Evolutionary conservation across 2,888 invertebrate species (phyloP).

Genomic region (Tetranychus truncatus): DNA sequence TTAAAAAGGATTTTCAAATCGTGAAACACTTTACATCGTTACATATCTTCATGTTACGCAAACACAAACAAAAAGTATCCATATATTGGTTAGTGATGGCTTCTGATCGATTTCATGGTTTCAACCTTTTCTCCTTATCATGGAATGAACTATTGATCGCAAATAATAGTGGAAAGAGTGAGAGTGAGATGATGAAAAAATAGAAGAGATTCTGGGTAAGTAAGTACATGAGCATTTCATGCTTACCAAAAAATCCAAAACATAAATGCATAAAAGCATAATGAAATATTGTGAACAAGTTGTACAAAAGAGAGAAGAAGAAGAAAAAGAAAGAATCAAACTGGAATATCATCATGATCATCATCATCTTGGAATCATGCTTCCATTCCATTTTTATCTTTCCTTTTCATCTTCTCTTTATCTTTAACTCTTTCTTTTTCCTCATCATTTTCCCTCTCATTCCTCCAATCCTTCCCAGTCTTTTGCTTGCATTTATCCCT

Average conservation of each 20-base stretch:
- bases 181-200: background rate
- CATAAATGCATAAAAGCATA: background rate
- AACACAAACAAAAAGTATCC: background rate
- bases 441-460: background rate
- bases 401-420: background rate
- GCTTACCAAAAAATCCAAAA: background rate
- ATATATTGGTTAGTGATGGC: background rate
- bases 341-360: background rate
- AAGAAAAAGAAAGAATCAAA: background rate
- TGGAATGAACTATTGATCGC: background rate
- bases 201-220: background rate
- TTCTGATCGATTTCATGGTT: background rate
- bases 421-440: conserved; percentile 8
- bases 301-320: background rate
- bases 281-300: background rate
- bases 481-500: background rate
- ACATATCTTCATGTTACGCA: background rate
- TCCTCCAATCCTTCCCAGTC: background rate
- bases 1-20: too few species aligned
- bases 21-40: too few species aligned
- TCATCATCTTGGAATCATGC: background rate
- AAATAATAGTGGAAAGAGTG: background rate
- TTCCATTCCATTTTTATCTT: background rate
- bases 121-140: background rate
- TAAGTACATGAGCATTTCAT: background rate